These are phyloP conservation scores for Drosophila diplacantha DNA, from an alignment of 2,888 invertebrate genomes.

Conservation along the genomic window DNA sequence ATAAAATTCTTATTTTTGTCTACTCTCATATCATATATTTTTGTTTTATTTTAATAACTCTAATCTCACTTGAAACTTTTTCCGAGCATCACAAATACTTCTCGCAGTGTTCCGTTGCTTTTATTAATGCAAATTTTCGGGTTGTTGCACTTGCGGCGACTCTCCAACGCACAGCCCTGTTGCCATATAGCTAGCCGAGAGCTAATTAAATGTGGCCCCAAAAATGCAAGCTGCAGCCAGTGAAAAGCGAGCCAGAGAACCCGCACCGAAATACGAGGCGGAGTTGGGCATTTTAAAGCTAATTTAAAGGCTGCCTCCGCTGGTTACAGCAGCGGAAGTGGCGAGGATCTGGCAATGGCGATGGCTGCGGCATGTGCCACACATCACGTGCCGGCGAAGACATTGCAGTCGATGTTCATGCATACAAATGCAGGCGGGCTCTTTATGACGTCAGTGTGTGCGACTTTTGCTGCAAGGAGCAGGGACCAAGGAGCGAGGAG, in stretches of 20 bases:
- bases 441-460: constrained; percentile 65
- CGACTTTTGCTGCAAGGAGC: constrained; percentile 33
- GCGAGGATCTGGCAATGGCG: constrained; percentile 1
- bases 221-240: constrained; percentile 47
- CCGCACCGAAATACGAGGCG: constrained; percentile 38
- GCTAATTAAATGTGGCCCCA: constrained; percentile 63
- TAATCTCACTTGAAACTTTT: no score
- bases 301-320: constrained; percentile 54
- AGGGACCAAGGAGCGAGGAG: not conserved
- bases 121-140: constrained; percentile 66
- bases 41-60: not conserved
- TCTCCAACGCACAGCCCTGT: constrained; percentile 23
- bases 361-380: constrained; percentile 62
- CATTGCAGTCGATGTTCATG: constrained; percentile 64
- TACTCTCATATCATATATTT: not conserved
- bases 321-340: constrained; percentile 5
- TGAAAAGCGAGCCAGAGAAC: constrained; percentile 36
- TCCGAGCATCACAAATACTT: constrained; percentile 14
- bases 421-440: constrained; percentile 68
- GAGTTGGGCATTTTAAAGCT: constrained; percentile 53
- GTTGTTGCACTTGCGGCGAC: constrained; percentile 65
- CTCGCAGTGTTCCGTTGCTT: constrained; percentile 35
- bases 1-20: not conserved
- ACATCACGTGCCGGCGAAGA: constrained; percentile 69
- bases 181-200: constrained; percentile 24